These are phyloP conservation scores for Pyrrhia umbra DNA, from an alignment of 2,888 invertebrate genomes.

Conservation along the genomic window DNA sequence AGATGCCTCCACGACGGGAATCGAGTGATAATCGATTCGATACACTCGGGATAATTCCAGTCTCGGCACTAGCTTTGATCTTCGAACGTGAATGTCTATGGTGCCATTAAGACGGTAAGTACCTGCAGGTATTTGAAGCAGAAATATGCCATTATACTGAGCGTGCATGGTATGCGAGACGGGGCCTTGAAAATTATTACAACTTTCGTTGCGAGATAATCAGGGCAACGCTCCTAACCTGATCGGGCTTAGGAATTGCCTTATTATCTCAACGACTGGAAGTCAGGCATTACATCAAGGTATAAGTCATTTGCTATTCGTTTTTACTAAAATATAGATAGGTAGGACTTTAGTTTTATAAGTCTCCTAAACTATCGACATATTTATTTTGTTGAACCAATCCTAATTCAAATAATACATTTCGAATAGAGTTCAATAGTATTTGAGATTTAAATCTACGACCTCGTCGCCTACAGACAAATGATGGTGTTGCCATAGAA, in stretches of 20 bases:
- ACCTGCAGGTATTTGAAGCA: constrained; percentile 46
- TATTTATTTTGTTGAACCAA: no score
- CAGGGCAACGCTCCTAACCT: constrained; percentile 57
- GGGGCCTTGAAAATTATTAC: constrained; percentile 59
- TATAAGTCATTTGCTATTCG: constrained; percentile 19
- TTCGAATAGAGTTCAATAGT: background rate
- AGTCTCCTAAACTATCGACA: background rate
- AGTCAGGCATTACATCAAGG: constrained; percentile 30
- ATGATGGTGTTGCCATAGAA: constrained; percentile 7
- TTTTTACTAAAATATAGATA: background rate
- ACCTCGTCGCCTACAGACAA: background rate
- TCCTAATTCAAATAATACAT: no score
- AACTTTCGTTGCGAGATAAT: constrained; percentile 59
- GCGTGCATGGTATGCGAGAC: constrained; percentile 44
- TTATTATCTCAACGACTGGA: constrained; percentile 30
- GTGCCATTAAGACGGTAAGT: constrained; percentile 52
- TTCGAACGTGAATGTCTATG: constrained; percentile 55
- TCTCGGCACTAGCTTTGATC: constrained; percentile 62
- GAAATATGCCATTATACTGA: constrained; percentile 54
- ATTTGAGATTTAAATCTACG: background rate
- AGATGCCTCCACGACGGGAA: constrained; percentile 69
- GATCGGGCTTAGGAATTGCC: constrained; percentile 52
- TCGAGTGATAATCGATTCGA: constrained; percentile 77
- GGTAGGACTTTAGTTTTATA: background rate
- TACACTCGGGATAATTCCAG: constrained; percentile 70